Evolutionary conservation across 2,888 invertebrate species (phyloP).

Genomic region (Athrips mouffetella): DNA sequence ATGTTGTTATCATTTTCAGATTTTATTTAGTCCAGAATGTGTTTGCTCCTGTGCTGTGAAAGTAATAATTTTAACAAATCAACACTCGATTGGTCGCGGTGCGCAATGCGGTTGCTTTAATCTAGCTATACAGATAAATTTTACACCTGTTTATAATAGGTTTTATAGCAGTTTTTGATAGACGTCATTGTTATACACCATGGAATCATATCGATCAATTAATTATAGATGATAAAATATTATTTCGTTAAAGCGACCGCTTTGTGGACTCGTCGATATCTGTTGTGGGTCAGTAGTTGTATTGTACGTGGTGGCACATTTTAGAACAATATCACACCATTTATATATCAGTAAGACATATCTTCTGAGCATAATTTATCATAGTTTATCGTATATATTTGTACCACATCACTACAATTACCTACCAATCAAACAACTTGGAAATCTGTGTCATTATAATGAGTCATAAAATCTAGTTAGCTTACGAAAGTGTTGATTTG

Average conservation of each 20-base stretch:
- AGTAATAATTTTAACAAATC: slow-evolving; percentile 67
- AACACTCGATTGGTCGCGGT: slow-evolving; percentile 58
- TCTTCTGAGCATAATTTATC: not conserved
- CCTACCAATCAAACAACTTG: slow-evolving; percentile 29
- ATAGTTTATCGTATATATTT: not conserved
- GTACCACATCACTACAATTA: slow-evolving; percentile 24
- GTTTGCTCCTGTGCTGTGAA: slow-evolving; percentile 77
- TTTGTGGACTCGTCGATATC: slow-evolving; percentile 25
- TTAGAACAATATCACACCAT: too few species aligned
- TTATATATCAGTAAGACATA: too few species aligned
- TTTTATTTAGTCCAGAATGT: slow-evolving; percentile 78
- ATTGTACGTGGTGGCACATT: too few species aligned
- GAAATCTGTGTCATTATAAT: slow-evolving; percentile 46
- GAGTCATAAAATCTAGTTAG: slow-evolving; percentile 52
- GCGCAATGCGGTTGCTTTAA: slow-evolving; percentile 47
- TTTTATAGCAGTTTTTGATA: slow-evolving; percentile 37
- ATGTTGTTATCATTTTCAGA: slow-evolving; percentile 77
- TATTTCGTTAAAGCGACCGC: slow-evolving; percentile 23
- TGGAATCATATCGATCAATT: slow-evolving; percentile 1
- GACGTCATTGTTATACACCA: slow-evolving; percentile 27
- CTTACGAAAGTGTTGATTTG: slow-evolving; percentile 67
- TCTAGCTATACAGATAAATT: slow-evolving; percentile 7
- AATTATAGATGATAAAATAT: slow-evolving; percentile 3
- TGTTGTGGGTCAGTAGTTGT: slow-evolving; percentile 12
- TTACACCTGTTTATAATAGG: slow-evolving; percentile 15